Conservation (phyloP, 2,797 vertebrate species). For the Perodicticus potto region DNA sequence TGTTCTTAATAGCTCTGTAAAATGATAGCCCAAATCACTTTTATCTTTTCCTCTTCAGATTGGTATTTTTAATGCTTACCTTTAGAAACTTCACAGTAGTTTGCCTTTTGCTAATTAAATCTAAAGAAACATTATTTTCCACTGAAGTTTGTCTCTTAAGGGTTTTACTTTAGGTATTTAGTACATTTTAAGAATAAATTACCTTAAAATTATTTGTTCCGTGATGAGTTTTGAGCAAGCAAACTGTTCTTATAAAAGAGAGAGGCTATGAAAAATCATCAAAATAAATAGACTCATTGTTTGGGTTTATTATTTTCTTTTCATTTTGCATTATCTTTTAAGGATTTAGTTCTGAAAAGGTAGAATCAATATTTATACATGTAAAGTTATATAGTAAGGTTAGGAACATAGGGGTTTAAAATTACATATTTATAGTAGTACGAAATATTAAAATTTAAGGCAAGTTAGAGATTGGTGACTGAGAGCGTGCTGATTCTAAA, state of each 20-base stretch:
- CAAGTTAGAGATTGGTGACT: constrained; percentile 14
- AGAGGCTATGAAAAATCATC: neutral
- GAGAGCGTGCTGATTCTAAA: constrained; percentile 29
- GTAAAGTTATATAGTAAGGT: neutral
- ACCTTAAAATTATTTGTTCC: constrained; percentile 45
- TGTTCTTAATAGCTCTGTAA: constrained; percentile 41
- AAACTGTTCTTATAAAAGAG: neutral
- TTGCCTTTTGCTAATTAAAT: constrained; percentile 21
- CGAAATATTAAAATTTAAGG: constrained; percentile 33
- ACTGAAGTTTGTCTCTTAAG: neutral
- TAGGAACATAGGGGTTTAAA: neutral
- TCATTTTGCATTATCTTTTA: neutral
- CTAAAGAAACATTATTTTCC: constrained; percentile 11
- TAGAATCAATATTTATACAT: constrained; percentile 1
- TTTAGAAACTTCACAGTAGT: neutral
- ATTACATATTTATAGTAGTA: neutral
- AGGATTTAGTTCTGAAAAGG: constrained; percentile 32
- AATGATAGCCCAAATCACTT: constrained; percentile 39
- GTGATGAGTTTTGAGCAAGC: constrained; percentile 53
- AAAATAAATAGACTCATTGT: constrained; percentile 58
- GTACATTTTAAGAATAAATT: constrained; percentile 64
- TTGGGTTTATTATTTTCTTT: constrained; percentile 34
- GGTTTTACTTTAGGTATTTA: constrained; percentile 41
- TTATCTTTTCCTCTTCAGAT: constrained; percentile 42
- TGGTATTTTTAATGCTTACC: constrained; percentile 53